These are phyloP conservation scores for Pteruthius melanotis DNA, from an alignment of 2,113 vertebrate species.

Conservation along the genomic window DNA sequence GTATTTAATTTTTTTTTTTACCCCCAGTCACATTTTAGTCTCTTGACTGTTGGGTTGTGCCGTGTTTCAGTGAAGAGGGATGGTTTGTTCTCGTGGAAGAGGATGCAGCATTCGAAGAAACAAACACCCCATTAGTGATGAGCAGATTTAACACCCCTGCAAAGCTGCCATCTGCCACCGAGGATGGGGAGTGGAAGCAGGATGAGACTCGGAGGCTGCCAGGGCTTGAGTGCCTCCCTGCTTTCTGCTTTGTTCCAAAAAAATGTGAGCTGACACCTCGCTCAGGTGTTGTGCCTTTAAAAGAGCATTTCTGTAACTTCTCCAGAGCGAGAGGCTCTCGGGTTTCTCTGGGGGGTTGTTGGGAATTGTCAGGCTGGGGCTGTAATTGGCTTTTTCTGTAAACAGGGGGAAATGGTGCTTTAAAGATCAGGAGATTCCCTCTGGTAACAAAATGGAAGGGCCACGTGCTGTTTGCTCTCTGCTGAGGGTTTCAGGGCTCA, in stretches of 20 bases:
- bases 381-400: constrained; percentile 4
- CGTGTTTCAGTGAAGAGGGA: neutral
- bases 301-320: neutral
- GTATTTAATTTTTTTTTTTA: too few relatives aligned
- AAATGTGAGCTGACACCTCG: neutral
- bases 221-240: neutral
- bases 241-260: neutral
- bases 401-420: neutral
- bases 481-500: neutral
- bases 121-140: neutral
- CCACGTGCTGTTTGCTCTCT: neutral
- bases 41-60: neutral
- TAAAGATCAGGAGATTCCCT: neutral
- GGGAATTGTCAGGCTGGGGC: neutral
- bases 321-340: neutral
- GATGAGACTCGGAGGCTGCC: neutral
- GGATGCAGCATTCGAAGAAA: neutral
- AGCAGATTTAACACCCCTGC: constrained; percentile 51
- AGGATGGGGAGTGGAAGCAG: neutral
- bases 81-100: constrained; percentile 8
- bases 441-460: neutral
- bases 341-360: neutral
- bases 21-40: neutral
- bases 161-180: constrained; percentile 46
- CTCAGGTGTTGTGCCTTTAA: neutral